These are phyloP conservation scores for Lytechinus variegatus DNA, from an alignment of 35 echinoderm and acorn worm species.

Conservation along the genomic window DNA sequence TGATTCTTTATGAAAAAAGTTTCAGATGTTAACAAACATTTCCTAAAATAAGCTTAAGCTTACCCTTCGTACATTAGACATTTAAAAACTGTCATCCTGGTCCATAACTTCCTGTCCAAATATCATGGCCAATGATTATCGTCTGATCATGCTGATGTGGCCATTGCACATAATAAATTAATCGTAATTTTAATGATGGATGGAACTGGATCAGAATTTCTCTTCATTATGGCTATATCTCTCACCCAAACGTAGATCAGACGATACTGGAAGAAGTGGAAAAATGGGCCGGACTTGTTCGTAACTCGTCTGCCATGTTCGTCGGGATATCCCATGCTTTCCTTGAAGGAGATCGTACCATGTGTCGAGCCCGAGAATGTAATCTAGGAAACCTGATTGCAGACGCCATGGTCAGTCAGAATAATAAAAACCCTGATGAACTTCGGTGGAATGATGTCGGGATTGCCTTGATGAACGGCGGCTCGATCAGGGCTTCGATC, in stretches of 20 bases:
- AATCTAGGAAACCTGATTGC: constrained; percentile 82
- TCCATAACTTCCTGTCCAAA: too few species aligned
- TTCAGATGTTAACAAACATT: too few species aligned
- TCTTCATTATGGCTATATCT: neutral
- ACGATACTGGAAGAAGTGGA: constrained; percentile 53
- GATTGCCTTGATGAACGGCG: constrained; percentile 82
- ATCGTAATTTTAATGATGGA: too few species aligned
- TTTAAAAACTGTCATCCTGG: too few species aligned
- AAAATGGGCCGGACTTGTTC: constrained; percentile 45
- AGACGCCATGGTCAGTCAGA: constrained; percentile 66
- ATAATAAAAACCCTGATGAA: constrained; percentile 58
- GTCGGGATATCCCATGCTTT: constrained; percentile 73
- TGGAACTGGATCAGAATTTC: neutral
- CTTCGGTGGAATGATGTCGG: constrained; percentile 85
- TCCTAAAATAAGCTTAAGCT: too few species aligned
- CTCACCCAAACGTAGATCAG: constrained; percentile 48
- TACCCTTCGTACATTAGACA: too few species aligned
- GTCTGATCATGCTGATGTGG: too few species aligned
- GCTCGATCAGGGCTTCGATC: constrained; percentile 73
- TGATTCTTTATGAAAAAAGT: too few species aligned
- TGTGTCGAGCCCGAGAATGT: constrained; percentile 71
- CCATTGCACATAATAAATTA: too few species aligned
- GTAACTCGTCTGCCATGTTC: constrained; percentile 27
- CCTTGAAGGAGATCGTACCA: constrained; percentile 38
- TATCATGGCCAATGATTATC: too few species aligned